Evolutionary conservation across 1,140 invertebrate genomes (phyloP), one percentile per base, ranked within the genome.

Genomic region (Drosophila trapezifrons): DNA sequence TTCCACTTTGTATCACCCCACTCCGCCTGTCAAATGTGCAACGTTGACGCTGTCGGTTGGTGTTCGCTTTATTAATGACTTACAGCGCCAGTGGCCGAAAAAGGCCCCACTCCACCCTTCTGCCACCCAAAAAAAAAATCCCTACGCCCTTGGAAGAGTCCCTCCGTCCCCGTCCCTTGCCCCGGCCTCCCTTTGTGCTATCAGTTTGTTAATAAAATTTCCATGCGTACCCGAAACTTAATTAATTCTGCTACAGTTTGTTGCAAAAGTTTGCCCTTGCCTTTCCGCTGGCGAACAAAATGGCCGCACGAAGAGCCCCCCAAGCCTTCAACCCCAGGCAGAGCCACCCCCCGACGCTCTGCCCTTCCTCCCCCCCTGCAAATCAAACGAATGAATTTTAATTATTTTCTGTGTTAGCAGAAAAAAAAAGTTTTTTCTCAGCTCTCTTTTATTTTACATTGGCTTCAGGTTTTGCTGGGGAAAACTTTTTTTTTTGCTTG

Each of bases 61-160:
- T 90, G 90, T 87, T 91, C 91, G 91, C 90, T 91, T 91, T 91
- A 91, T 91, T 91, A 91, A 91, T 91, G 90, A 87, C 90, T 85
- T 84, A 75, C 86, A 84, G 70, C 38, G 64, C 55, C 65, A 81
- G 32, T 85, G 82, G 65, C 45, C 80, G 42, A 49, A 72, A 62
- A 35, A 5, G 32, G 38, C 20, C 5, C 17, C n/a, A 12, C 35
- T 3, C 12, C 51, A 22, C 27, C 17, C 4, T 4, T 27, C 17
- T 12, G 9, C 43, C 17, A 3, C 38, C 29, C 59, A 54, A 25
- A 49, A 66, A 54, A 25, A 49, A 66, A 43, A 17, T 20, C 47
- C 29, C 58, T 40, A 27, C 8, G 42, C 55, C 35, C 58, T 38
- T 20, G 38, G 13, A 20, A 47, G 29, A 20, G 13, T 12, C n/a